Evolutionary conservation across 2,888 invertebrate genomes (phyloP).

Genomic region (Drosophila kambysellisi): DNA sequence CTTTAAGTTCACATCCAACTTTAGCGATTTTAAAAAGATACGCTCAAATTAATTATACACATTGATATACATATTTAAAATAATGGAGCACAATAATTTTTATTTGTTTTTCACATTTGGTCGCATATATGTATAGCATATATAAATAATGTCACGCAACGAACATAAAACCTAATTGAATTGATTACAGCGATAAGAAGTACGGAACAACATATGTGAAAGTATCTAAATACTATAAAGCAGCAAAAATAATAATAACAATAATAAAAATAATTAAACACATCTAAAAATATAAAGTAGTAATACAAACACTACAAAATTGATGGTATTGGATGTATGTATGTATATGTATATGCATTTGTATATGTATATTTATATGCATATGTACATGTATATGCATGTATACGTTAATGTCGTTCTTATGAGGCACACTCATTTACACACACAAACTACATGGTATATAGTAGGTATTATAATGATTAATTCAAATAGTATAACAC

Average conservation of each 20-base stretch:
- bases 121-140: slow-evolving; percentile 40
- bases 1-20: slow-evolving; percentile 23
- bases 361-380: slow-evolving; percentile 42
- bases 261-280: slow-evolving; percentile 33
- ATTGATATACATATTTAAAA: slow-evolving; percentile 32
- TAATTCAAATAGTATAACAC: slow-evolving; percentile 20
- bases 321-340: slow-evolving; percentile 50
- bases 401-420: slow-evolving; percentile 63
- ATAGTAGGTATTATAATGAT: slow-evolving; percentile 30
- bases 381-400: slow-evolving; percentile 45
- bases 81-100: slow-evolving; percentile 42
- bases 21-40: slow-evolving; percentile 12
- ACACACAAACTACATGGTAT: slow-evolving; percentile 29
- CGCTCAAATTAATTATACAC: slow-evolving; percentile 38
- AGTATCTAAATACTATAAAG: slow-evolving; percentile 59
- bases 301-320: slow-evolving; percentile 30
- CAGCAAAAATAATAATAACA: slow-evolving; percentile 28
- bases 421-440: slow-evolving; percentile 58
- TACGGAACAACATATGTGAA: slow-evolving; percentile 59
- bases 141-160: slow-evolving; percentile 55
- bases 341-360: slow-evolving; percentile 36
- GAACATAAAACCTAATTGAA: slow-evolving; percentile 51
- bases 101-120: slow-evolving; percentile 32
- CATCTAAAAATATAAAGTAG: slow-evolving; percentile 26
- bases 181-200: slow-evolving; percentile 49